Conservation (phyloP, 2,888 invertebrate species). For the Enoplolaimus lenunculus region DNA sequence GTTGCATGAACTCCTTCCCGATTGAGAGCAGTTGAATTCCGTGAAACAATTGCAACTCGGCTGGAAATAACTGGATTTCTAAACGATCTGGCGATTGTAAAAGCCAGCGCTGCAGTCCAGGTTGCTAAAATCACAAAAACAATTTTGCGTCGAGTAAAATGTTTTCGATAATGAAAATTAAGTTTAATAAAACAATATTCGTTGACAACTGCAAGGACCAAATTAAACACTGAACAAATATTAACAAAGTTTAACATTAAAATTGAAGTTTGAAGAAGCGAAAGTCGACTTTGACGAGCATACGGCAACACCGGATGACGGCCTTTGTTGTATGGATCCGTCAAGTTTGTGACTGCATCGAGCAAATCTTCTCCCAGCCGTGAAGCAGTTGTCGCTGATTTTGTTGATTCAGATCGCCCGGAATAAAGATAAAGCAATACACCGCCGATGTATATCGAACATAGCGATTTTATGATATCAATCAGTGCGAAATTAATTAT, state of each 20-base stretch:
- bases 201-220: constrained; percentile 22
- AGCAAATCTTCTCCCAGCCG: neutral
- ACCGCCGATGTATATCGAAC: constrained; percentile 22
- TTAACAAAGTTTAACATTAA: constrained; percentile 23
- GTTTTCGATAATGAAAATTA: constrained; percentile 17
- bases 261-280: constrained; percentile 20
- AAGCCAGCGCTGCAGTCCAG: constrained; percentile 18
- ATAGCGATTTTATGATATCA: constrained; percentile 22
- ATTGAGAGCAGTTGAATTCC: neutral
- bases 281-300: neutral
- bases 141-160: constrained; percentile 8
- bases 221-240: constrained; percentile 23
- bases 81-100: neutral
- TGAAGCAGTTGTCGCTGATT: too few relatives aligned
- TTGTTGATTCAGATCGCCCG: too few relatives aligned
- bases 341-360: too few relatives aligned
- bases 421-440: neutral
- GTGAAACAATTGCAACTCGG: neutral
- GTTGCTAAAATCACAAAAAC: constrained; percentile 14
- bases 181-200: constrained; percentile 21
- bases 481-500: constrained; percentile 23
- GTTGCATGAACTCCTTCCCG: neutral
- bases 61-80: neutral
- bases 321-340: too few relatives aligned
- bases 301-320: too few relatives aligned